A percentile compares a stretch with the other conserved stretches of the same genome.
Conservation (phyloP, 2,797 vertebrate genomes). For the Botia almorhae region DNA sequence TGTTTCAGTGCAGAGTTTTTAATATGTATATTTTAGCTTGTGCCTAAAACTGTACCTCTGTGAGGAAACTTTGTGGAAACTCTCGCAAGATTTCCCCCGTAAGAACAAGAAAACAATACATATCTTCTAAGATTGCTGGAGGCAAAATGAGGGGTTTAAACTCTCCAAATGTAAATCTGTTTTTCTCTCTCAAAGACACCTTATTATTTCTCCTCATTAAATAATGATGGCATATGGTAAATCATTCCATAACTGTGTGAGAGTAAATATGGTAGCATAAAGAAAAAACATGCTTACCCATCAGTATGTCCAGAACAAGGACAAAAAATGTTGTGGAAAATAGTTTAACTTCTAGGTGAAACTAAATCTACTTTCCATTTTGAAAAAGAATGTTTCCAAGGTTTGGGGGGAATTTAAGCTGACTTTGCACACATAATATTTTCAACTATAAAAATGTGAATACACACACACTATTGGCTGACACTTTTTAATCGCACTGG, state of each 20-base stretch:
- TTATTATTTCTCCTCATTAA: conserved; percentile 40
- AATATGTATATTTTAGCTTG: conserved; percentile 46
- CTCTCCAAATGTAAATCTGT: background rate
- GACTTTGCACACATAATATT: conserved; percentile 34
- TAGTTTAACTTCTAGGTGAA: background rate
- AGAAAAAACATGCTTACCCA: conserved; percentile 13
- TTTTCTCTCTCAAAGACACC: conserved; percentile 33
- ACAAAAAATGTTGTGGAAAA: background rate
- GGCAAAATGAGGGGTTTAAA: conserved; percentile 27
- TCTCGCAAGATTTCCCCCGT: conserved; percentile 15
- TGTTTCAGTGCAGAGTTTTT: conserved; percentile 34
- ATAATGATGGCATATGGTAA: background rate
- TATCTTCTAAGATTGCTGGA: conserved; percentile 26
- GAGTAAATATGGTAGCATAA: background rate
- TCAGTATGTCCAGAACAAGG: background rate
- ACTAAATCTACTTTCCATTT: conserved; percentile 49
- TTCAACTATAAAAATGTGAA: conserved; percentile 25
- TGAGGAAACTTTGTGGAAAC: conserved; percentile 22
- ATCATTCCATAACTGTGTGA: too few species aligned
- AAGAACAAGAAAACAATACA: conserved; percentile 2
- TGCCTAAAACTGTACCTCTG: conserved; percentile 19
- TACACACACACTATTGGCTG: conserved; percentile 10
- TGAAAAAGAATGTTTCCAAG: conserved; percentile 19
- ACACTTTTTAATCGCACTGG: conserved; percentile 31
- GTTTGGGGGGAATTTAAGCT: conserved; percentile 33